Evolutionary conservation across 64 coral and sea anemone species (phyloP).

Genomic region (Stichodactyla mertensii): DNA sequence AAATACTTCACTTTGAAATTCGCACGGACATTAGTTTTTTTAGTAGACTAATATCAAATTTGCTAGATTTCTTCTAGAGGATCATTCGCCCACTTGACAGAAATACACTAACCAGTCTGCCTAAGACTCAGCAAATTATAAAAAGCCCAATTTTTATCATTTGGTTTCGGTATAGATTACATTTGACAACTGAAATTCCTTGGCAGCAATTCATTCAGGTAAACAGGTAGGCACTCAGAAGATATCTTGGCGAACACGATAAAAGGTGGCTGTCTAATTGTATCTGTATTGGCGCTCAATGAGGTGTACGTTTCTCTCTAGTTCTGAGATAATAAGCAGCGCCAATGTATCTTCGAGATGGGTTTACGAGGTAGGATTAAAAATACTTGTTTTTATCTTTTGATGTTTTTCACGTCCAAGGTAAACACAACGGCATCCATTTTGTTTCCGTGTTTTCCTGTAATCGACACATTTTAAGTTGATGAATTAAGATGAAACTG

Average conservation of each 20-base stretch:
- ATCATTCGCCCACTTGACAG: not conserved
- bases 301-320: not conserved
- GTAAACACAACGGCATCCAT: not conserved
- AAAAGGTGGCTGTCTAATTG: not conserved
- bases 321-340: not conserved
- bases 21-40: not conserved
- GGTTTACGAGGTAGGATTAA: not conserved
- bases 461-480: conserved; percentile 1
- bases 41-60: too few relatives aligned
- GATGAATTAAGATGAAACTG: not conserved
- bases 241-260: not conserved
- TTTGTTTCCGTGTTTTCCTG: not conserved
- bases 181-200: not conserved
- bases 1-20: not conserved
- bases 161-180: not conserved
- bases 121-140: not conserved
- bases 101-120: not conserved
- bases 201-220: not conserved
- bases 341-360: not conserved
- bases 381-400: not conserved
- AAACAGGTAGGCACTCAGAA: not conserved
- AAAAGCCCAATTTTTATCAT: not conserved
- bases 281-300: conserved; percentile 1
- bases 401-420: not conserved
- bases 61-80: not conserved